phyloP scores from a whole-genome alignment of 1,140 invertebrate species.

The Euura saliciscinereae region DNA sequence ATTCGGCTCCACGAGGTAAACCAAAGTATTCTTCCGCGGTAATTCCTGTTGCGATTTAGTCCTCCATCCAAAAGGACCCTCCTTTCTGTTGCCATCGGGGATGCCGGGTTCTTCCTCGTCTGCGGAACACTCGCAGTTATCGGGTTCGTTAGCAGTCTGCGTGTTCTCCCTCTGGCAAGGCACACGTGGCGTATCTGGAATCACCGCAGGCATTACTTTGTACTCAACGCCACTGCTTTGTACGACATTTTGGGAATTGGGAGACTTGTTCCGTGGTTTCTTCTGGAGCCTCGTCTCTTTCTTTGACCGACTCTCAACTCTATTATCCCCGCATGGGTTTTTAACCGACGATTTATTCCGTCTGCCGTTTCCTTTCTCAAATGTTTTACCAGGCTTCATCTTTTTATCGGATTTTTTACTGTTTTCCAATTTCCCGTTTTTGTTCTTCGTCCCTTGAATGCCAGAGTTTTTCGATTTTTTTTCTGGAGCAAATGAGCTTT shows the following conservation, averaged over 20 bases:
- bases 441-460: neutral
- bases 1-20: conserved; percentile 35
- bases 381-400: neutral
- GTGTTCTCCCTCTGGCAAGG: neutral
- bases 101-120: neutral
- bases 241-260: neutral
- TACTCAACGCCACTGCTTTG: neutral
- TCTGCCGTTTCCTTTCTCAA: neutral
- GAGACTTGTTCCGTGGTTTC: neutral
- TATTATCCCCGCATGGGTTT: neutral
- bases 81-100: conserved; percentile 10
- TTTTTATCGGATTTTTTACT: neutral
- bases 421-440: conserved; percentile 10
- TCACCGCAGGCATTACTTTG: neutral
- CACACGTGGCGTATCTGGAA: neutral
- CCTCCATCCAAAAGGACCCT: conserved; percentile 34
- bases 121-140: neutral
- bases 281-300: neutral
- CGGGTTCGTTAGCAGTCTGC: conserved; percentile 10
- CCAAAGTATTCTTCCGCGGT: conserved; percentile 36
- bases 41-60: conserved; percentile 37
- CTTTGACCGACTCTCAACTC: neutral
- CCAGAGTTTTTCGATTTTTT: neutral
- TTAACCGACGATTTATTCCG: neutral
- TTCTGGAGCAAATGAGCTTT: neutral